phyloP scores from a whole-genome alignment of 2,888 invertebrate species.

The Zele albiditarsus region DNA sequence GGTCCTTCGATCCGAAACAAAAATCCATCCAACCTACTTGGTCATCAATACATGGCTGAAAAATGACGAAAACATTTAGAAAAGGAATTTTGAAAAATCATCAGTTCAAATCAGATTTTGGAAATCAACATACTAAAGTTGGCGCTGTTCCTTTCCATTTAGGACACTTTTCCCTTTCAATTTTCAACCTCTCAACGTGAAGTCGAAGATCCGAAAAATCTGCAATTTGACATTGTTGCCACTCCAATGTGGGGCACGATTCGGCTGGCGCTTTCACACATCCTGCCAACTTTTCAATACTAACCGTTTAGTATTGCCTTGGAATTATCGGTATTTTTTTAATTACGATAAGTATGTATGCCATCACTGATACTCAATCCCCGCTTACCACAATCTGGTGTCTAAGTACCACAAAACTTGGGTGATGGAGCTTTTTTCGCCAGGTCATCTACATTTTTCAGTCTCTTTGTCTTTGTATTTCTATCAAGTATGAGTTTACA shows the following conservation, averaged over 20 bases:
- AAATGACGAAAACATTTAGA: not conserved
- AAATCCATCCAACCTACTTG: slow-evolving; percentile 73
- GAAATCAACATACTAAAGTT: slow-evolving; percentile 42
- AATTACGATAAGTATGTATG: not conserved
- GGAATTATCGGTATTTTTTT: not conserved
- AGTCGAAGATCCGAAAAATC: slow-evolving; percentile 80
- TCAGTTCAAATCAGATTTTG: slow-evolving; percentile 3
- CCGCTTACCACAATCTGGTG: no score
- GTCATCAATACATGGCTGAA: slow-evolving; percentile 71
- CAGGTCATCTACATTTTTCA: no score
- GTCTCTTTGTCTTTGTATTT: no score
- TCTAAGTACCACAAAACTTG: no score
- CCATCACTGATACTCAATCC: not conserved
- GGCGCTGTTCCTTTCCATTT: slow-evolving; percentile 45
- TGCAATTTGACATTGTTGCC: slow-evolving; percentile 81
- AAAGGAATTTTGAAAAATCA: slow-evolving; percentile 23
- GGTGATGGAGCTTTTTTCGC: no score
- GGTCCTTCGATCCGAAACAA: slow-evolving; percentile 66
- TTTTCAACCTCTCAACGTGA: slow-evolving; percentile 71
- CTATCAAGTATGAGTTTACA: no score
- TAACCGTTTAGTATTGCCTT: slow-evolving; percentile 17
- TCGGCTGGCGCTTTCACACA: slow-evolving; percentile 72
- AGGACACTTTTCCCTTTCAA: slow-evolving; percentile 52
- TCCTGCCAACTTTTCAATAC: slow-evolving; percentile 69
- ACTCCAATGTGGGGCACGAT: slow-evolving; percentile 75